Evolutionary conservation across 2,888 invertebrate genomes (phyloP).

Genomic region (Scrobipalpa atriplicella): DNA sequence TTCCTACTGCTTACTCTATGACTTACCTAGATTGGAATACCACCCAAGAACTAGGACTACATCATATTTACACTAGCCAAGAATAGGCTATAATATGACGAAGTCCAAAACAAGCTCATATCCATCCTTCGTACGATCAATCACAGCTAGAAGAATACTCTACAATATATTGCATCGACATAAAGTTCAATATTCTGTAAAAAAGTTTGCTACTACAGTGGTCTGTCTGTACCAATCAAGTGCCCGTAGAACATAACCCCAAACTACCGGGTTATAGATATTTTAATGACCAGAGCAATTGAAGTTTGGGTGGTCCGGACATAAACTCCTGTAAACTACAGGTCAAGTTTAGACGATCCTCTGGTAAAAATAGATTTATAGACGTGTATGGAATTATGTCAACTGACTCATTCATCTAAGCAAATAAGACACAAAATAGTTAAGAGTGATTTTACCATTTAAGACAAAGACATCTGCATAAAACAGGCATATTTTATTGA

Average conservation of each 20-base stretch:
- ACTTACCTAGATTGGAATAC: not conserved
- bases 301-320: conserved; percentile 65
- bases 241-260: conserved; percentile 33
- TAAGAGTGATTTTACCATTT: too few species aligned
- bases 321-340: conserved; percentile 47
- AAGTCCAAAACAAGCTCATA: conserved; percentile 7
- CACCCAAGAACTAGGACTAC: not conserved
- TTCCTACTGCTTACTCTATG: not conserved
- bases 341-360: conserved; percentile 50
- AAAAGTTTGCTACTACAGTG: not conserved
- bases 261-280: conserved; percentile 40
- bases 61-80: not conserved
- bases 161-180: not conserved
- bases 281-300: conserved; percentile 63
- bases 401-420: not conserved
- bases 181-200: not conserved
- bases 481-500: not conserved
- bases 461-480: too few species aligned
- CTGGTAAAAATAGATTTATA: conserved; percentile 57
- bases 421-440: too few species aligned
- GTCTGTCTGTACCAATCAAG: conserved; percentile 31
- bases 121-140: not conserved
- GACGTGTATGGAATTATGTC: not conserved
- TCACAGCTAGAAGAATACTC: not conserved
- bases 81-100: conserved; percentile 15